Conservation (phyloP, 2,888 invertebrate genomes). For the Metacarcinus magister region DNA sequence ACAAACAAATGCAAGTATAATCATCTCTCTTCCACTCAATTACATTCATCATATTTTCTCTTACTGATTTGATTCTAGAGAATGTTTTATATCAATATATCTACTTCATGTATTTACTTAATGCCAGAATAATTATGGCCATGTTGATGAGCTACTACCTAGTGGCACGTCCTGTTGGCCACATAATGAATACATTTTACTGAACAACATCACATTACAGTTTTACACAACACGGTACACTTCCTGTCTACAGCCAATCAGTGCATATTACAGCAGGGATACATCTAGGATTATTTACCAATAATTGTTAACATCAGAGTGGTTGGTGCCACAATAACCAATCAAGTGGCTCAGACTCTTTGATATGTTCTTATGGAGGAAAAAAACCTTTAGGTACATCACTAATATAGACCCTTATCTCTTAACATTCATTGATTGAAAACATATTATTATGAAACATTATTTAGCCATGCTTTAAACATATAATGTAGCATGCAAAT, state of each 20-base stretch:
- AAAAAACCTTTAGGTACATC: background rate
- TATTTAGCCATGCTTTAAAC: background rate
- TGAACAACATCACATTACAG: conserved; percentile 76
- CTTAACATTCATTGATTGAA: conserved; percentile 29
- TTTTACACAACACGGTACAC: conserved; percentile 75
- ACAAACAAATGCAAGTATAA: background rate
- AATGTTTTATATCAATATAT: background rate
- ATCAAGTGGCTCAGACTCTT: conserved; percentile 20
- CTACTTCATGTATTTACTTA: background rate
- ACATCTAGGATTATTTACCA: conserved; percentile 70
- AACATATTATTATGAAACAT: background rate
- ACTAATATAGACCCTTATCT: background rate
- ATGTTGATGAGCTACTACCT: conserved; percentile 67
- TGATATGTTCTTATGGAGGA: background rate
- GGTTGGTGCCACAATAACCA: conserved; percentile 44
- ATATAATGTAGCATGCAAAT: conserved; percentile 32
- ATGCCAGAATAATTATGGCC: conserved; percentile 49
- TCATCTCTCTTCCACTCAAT: conserved; percentile 26
- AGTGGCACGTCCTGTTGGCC: conserved; percentile 80
- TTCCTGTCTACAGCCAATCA: conserved; percentile 76
- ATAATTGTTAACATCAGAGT: conserved; percentile 71
- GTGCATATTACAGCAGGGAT: conserved; percentile 75
- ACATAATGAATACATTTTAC: conserved; percentile 69
- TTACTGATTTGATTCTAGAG: background rate
- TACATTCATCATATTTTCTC: background rate